These are phyloP conservation scores for Sarcophaga peregrina DNA, from an alignment of 1,140 invertebrate species.

Conservation along the genomic window DNA sequence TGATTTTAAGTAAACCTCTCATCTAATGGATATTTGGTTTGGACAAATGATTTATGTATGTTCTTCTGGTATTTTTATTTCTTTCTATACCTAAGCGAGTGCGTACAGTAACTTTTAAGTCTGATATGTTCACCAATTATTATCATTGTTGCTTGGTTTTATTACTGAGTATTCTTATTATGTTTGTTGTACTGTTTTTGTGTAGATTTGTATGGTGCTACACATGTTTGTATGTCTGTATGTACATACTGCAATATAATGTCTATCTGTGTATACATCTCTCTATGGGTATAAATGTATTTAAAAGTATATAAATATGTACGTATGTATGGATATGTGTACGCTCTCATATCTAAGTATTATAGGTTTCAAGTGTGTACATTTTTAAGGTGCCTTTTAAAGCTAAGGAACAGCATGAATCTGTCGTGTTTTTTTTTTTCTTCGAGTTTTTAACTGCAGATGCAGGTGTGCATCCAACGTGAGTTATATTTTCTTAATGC, in stretches of 20 bases:
- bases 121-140: too few species aligned
- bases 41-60: too few species aligned
- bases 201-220: background rate
- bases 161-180: background rate
- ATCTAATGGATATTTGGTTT: too few species aligned
- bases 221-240: background rate
- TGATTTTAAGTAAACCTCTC: too few species aligned
- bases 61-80: too few species aligned
- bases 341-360: background rate
- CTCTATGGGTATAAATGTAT: background rate
- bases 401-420: constrained; percentile 35
- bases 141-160: too few species aligned
- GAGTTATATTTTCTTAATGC: constrained; percentile 20
- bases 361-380: constrained; percentile 9
- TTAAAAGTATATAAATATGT: background rate
- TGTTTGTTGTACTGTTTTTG: background rate
- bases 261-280: background rate
- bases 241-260: too few species aligned
- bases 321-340: background rate
- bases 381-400: constrained; percentile 37
- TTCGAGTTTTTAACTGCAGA: constrained; percentile 29
- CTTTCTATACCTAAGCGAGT: too few species aligned
- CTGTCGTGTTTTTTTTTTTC: constrained; percentile 6
- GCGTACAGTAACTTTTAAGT: too few species aligned
- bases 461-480: constrained; percentile 40